Base-by-base conservation (phyloP, 2,797 vertebrate species). In the Lagodon rhomboides region DNA sequence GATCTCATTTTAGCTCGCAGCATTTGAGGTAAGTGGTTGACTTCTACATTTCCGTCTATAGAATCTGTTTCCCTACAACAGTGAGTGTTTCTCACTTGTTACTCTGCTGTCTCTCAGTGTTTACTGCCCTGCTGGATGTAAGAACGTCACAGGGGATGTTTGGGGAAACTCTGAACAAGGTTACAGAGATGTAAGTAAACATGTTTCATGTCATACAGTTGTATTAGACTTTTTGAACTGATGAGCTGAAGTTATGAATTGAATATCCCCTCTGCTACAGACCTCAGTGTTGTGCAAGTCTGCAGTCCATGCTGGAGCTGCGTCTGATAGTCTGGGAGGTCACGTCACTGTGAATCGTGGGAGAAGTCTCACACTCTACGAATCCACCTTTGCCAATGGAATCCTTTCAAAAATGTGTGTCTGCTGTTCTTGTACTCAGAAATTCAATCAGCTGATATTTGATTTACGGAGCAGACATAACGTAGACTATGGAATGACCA, bases 51-150 rank as follows among this genome's bases (percentile, higher is more conserved):
- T 38, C 47, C 51, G 2, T 4, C 22, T 25, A 65, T 38, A 34
- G 8, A 64, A 12, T 13, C 3, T 0, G 16, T 62, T 54, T 87
- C 5, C 8, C n/a, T 16, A 9, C 6, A 30, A 15, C 12, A 17
- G 3, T 18, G 16, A 49, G 25, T 12, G 53, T 82, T 43, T 77
- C 49, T 88, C 27, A 86, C 47, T 0, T 53, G 12, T 63, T 41
- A 0, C 73, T 68, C 46, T 86, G 59, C 73, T 84, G 15, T 53
- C 87, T 77, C 74, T 71, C 91, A 97, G 97, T 5, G 88, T 93
- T n/a, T 97, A 95, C 90, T 98, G 97, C 85, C 97, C 97, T 0
- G 96, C 95, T 0, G 97, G 97, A 72, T 98, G 97, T 84, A 96
- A 93, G 86, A 89, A 93, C 51, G 92, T 96, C 41, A 68, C 90